Percentiles rank a stretch among this genome's conserved stretches.
phyloP scores from a whole-genome alignment of 2,113 vertebrate genomes.

The Polypterus bichir region DNA sequence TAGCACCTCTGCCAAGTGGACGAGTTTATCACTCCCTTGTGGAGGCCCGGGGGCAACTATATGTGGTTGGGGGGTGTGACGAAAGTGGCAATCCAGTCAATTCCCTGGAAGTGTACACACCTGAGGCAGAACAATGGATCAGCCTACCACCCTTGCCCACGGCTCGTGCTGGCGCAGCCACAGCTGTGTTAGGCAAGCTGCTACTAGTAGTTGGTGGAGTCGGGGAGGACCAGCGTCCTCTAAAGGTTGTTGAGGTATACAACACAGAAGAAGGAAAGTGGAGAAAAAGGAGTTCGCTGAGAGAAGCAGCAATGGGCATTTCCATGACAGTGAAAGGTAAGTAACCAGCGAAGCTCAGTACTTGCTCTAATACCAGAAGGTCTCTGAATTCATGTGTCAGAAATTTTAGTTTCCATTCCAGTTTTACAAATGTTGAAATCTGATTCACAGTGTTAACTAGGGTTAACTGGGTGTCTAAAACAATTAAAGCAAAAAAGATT shows the following conservation, averaged over 20 bases:
- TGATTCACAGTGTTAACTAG: too few species aligned
- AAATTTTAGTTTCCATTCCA: too few species aligned
- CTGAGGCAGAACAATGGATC: conserved; percentile 82
- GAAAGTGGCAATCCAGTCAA: conserved; percentile 67
- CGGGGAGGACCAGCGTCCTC: conserved; percentile 69
- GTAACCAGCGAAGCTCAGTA: conserved; percentile 6
- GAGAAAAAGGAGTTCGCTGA: conserved; percentile 77
- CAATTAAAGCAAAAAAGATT: too few species aligned
- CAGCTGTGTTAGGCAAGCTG: conserved; percentile 75
- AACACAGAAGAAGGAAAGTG: conserved; percentile 84
- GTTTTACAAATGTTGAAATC: too few species aligned
- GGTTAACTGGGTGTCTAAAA: too few species aligned
- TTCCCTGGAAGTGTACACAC: conserved; percentile 75
- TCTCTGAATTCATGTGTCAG: too few species aligned
- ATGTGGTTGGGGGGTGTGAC: conserved; percentile 83
- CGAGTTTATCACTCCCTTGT: conserved; percentile 80
- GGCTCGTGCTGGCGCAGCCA: conserved; percentile 73
- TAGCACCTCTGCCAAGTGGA: conserved; percentile 68
- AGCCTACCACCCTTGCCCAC: conserved; percentile 73
- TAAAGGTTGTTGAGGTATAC: conserved; percentile 87
- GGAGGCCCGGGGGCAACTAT: conserved; percentile 78
- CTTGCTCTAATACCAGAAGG: too few species aligned
- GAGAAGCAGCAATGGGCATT: conserved; percentile 86
- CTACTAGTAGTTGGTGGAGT: conserved; percentile 88
- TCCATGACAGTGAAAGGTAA: conserved; percentile 82